A percentile compares a stretch with the other conserved stretches of the same genome.
These are phyloP conservation scores for Pachycephus smyrnensis DNA, from an alignment of 2,888 invertebrate genomes.

Conservation along the genomic window DNA sequence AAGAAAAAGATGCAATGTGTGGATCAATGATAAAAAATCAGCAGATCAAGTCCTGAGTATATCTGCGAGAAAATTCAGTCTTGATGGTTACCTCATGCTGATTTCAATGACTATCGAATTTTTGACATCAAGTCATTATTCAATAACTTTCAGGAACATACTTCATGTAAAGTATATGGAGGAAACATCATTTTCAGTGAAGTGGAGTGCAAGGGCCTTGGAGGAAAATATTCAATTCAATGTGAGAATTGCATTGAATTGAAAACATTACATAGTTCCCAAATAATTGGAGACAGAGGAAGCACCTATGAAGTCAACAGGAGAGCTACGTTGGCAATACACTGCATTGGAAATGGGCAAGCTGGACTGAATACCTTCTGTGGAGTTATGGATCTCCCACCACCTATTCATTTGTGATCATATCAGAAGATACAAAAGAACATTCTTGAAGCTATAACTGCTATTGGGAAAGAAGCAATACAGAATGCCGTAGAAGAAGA, in stretches of 20 bases:
- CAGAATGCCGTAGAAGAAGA: constrained; percentile 11
- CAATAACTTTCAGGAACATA: too few relatives aligned
- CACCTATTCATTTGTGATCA: constrained; percentile 8
- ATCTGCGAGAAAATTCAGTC: too few relatives aligned
- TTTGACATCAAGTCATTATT: too few relatives aligned
- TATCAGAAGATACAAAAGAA: constrained; percentile 4
- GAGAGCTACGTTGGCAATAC: constrained; percentile 12
- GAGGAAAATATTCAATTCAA: constrained; percentile 1
- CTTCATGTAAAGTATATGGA: constrained; percentile 13
- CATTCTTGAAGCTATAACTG: constrained; percentile 7
- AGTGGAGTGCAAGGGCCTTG: constrained; percentile 7
- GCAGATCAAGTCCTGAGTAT: too few relatives aligned
- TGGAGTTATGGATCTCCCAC: constrained; percentile 16
- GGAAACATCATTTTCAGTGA: constrained; percentile 10
- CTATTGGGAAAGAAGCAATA: constrained; percentile 6
- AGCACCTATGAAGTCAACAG: constrained; percentile 13
- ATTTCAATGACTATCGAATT: too few relatives aligned
- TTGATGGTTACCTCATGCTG: too few relatives aligned
- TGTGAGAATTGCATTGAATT: constrained; percentile 2
- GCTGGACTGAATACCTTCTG: constrained; percentile 18
- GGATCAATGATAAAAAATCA: too few relatives aligned
- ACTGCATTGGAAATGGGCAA: constrained; percentile 10
- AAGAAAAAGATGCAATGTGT: too few relatives aligned
- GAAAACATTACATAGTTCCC: constrained; percentile 12
- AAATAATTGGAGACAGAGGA: neutral